phyloP scores from a whole-genome alignment of 2,113 vertebrate genomes.

The Leptocoma aspasia region DNA sequence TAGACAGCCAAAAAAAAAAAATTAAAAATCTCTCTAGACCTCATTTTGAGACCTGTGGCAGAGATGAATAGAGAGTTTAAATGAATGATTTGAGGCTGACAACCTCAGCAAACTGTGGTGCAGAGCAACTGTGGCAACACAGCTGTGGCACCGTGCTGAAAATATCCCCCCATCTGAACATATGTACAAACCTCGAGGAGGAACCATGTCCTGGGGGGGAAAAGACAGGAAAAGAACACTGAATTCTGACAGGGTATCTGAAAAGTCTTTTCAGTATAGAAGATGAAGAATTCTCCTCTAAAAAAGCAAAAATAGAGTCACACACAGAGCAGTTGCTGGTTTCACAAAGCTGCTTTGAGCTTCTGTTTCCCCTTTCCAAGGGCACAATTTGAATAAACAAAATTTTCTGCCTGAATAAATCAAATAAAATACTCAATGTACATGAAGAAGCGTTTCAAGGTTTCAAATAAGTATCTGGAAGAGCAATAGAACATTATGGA shows the following conservation, averaged over 20 bases:
- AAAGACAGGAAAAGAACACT: not conserved
- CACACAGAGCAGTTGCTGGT: not conserved
- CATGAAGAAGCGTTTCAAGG: not conserved
- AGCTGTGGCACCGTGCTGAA: conserved; percentile 21
- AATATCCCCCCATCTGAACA: not conserved
- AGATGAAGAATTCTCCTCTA: not conserved
- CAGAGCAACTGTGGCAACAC: not conserved
- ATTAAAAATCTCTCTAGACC: not conserved
- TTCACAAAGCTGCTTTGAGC: not conserved
- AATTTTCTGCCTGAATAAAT: not conserved
- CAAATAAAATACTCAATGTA: not conserved
- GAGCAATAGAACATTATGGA: not conserved
- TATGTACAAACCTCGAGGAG: not conserved
- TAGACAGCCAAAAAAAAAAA: not conserved
- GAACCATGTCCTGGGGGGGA: not conserved
- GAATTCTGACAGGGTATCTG: not conserved
- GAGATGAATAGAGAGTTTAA: not conserved
- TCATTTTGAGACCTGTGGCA: conserved; percentile 4
- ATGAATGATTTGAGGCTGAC: conserved; percentile 20
- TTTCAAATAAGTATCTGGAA: not conserved
- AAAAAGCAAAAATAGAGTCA: not conserved
- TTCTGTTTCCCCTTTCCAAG: not conserved
- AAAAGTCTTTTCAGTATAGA: not conserved
- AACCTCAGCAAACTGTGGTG: conserved; percentile 30
- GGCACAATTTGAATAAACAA: not conserved